A percentile compares a stretch with the other conserved stretches of the same genome.
These are phyloP conservation scores for Heliconius congener DNA, from an alignment of 1,140 invertebrate species.

Conservation along the genomic window DNA sequence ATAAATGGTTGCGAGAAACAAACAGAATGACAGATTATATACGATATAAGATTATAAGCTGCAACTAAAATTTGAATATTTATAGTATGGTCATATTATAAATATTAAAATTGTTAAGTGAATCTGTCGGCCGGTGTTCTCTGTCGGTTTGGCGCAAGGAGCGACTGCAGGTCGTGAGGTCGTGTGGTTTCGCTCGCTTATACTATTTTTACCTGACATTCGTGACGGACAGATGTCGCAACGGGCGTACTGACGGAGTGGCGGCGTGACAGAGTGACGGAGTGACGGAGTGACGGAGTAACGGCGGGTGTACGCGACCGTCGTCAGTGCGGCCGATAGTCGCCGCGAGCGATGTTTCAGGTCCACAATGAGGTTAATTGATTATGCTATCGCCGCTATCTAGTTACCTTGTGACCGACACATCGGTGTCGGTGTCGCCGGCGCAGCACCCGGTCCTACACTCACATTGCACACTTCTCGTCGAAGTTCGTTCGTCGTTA, in stretches of 20 bases:
- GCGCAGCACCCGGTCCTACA: background rate
- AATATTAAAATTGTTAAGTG: background rate
- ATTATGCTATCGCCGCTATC: constrained; percentile 9
- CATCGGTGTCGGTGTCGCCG: background rate
- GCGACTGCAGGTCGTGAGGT: background rate
- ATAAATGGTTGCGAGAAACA: no score
- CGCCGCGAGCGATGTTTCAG: constrained; percentile 7
- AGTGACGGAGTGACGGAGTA: no score
- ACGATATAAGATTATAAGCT: no score
- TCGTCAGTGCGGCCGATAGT: background rate
- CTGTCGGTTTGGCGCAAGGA: background rate
- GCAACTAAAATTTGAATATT: background rate
- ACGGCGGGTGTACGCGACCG: background rate
- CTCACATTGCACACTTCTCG: background rate
- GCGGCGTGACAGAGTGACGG: no score
- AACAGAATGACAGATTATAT: no score
- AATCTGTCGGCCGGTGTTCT: background rate
- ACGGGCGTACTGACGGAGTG: background rate
- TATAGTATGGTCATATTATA: background rate
- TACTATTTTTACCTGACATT: background rate
- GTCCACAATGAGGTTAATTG: constrained; percentile 3
- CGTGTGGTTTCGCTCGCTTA: background rate
- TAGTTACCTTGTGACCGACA: background rate
- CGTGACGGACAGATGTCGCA: background rate
- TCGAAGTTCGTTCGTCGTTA: background rate